A percentile compares a stretch with the other conserved stretches of the same genome.
phyloP scores from a whole-genome alignment of 2,113 vertebrate species.

The Plectropomus leopardus region DNA sequence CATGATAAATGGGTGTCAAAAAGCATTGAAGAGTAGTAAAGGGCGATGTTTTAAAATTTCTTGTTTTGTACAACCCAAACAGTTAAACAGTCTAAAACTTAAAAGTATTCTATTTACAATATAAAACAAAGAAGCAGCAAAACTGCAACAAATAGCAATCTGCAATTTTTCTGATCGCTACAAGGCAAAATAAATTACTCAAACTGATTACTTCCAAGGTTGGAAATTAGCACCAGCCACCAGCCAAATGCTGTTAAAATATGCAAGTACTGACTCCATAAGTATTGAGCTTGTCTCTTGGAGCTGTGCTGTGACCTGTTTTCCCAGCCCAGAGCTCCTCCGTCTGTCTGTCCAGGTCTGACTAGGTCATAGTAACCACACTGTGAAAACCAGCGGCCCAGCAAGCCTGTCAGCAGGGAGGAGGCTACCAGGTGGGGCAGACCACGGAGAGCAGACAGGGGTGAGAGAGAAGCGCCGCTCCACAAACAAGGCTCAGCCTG shows the following conservation, averaged over 20 bases:
- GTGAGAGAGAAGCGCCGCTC: constrained; percentile 50
- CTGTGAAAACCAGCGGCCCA: constrained; percentile 59
- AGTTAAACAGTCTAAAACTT: background rate
- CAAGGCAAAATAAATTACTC: background rate
- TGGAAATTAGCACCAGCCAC: background rate
- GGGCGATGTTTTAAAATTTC: too few relatives aligned
- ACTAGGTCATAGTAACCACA: constrained; percentile 54
- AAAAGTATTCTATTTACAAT: background rate
- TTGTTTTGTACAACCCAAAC: too few relatives aligned
- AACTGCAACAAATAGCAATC: too few relatives aligned
- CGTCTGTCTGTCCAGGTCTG: constrained; percentile 37
- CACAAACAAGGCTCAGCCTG: constrained; percentile 51
- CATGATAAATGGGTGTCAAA: background rate
- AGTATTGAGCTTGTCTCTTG: background rate
- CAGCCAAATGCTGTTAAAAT: too few relatives aligned
- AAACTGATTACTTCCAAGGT: background rate
- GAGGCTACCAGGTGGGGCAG: constrained; percentile 54
- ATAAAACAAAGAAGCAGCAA: background rate
- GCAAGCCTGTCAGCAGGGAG: constrained; percentile 54
- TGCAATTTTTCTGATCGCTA: background rate
- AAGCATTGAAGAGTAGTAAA: background rate
- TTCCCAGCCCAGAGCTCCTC: constrained; percentile 4
- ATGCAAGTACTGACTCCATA: background rate
- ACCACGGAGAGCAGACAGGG: constrained; percentile 41
- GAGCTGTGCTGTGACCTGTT: background rate